Conservation (phyloP, 1,140 invertebrate species). For the Tetramorium simillimum region DNA sequence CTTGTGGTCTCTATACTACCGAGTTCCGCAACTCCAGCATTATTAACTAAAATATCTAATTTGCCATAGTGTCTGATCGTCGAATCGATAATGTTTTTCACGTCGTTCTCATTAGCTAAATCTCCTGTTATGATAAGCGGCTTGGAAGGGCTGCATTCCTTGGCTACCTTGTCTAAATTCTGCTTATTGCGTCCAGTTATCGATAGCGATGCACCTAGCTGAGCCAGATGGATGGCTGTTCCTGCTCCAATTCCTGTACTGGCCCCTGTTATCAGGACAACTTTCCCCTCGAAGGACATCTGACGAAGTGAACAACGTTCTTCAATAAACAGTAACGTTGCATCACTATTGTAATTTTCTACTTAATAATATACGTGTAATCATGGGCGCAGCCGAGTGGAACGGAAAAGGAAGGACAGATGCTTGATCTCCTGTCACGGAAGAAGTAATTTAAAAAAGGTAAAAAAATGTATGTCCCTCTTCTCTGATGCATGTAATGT, state of each 20-base stretch:
- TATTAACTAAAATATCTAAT: slow-evolving; percentile 94
- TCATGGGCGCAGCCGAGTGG: too few species aligned
- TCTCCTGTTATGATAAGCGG: slow-evolving; percentile 89
- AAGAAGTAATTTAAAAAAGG: too few species aligned
- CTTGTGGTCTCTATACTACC: slow-evolving; percentile 94
- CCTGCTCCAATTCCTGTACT: slow-evolving; percentile 95
- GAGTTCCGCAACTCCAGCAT: slow-evolving; percentile 93
- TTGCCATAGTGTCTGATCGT: slow-evolving; percentile 90
- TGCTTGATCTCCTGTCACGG: too few species aligned
- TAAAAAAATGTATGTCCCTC: too few species aligned
- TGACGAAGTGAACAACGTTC: slow-evolving; percentile 50
- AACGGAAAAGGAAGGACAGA: too few species aligned
- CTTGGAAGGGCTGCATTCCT: slow-evolving; percentile 87
- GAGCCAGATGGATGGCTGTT: slow-evolving; percentile 91
- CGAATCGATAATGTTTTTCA: slow-evolving; percentile 89
- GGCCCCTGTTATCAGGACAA: slow-evolving; percentile 91
- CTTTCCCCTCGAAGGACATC: slow-evolving; percentile 88
- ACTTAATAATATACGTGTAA: too few species aligned
- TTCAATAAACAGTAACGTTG: too few species aligned
- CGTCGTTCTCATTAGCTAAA: slow-evolving; percentile 91
- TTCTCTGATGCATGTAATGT: too few species aligned
- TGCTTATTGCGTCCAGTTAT: slow-evolving; percentile 92
- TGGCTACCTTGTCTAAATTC: slow-evolving; percentile 88
- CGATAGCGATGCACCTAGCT: slow-evolving; percentile 88
- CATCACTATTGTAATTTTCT: too few species aligned